Base-by-base conservation (phyloP, 1,140 invertebrate species). In the Coboldia fuscipes region DNA sequence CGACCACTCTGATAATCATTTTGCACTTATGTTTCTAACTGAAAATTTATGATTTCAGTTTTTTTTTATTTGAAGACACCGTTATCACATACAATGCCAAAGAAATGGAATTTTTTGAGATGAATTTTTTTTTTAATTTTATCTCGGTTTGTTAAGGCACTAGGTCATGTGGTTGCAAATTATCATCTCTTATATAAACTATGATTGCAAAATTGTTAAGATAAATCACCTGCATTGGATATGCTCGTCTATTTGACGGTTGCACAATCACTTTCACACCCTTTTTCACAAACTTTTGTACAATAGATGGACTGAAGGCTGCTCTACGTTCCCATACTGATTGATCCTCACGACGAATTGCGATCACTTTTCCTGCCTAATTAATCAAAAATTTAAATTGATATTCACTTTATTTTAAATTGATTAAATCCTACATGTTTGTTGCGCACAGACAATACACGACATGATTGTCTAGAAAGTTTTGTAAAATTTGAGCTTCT, bases 251-350 rank as follows among this genome's bases (percentile, higher is more conserved):
- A 56, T 99, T 98, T 20, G 89, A 96, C 0, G 96, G 94, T 50
- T 99, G 96, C 0, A 99, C 89, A 10, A 98, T 77, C 15, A 98
- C 92, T 57, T 85, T 90, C 9, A 92, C 72, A 3, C 90, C 89
- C 37, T 75, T 63, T 42, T 77, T 68, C 7, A 85, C 77, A 31
- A 99, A 56, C 43, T 78, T 75, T 36, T 76, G 70, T 1, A 98
- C 93, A 50, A 98, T 92, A 4, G 66, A 54, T 0, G 96, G 96
- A 0, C 85, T 76, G 24, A 99, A 72, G 0, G 96, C 88, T 0
- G 94, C 94, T 40, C 94, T 61, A 44, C 96, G 62, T 58, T 99
- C 96, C 96, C 96, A 99, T 13, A 96, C 85, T 47, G 85, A 90
- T 46, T 96, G 86, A 51, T 96, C 90, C 59, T 97, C 93, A 19